A percentile compares a stretch with the other conserved stretches of the same genome.
These are phyloP conservation scores for Silurus meridionalis DNA, from an alignment of 2,113 vertebrate species.

Conservation along the genomic window DNA sequence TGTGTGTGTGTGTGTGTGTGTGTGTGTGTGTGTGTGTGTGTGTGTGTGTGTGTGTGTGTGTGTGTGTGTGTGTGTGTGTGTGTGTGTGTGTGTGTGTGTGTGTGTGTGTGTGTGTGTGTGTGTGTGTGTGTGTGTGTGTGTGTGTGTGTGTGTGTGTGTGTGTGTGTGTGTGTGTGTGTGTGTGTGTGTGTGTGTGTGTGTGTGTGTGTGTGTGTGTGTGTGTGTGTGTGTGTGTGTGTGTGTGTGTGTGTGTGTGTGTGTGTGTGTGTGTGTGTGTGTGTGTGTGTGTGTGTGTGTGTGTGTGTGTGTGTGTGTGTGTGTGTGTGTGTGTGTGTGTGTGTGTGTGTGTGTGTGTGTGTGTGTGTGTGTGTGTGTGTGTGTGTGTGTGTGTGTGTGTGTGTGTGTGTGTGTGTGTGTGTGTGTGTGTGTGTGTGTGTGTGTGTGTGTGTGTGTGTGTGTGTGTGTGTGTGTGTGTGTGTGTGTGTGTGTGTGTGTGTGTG, in stretches of 20 bases:
- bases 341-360: neutral
- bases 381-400: slow-evolving; percentile 55
- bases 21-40: too few relatives aligned
- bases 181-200: too few relatives aligned
- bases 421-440: neutral
- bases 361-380: slow-evolving; percentile 61
- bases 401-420: too few relatives aligned
- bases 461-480: too few relatives aligned
- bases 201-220: neutral
- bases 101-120: too few relatives aligned
- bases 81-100: slow-evolving; percentile 59
- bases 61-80: slow-evolving; percentile 57
- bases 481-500: too few relatives aligned
- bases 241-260: too few relatives aligned
- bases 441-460: slow-evolving; percentile 70
- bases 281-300: slow-evolving; percentile 46
- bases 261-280: too few relatives aligned
- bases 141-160: slow-evolving; percentile 64
- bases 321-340: too few relatives aligned
- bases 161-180: slow-evolving; percentile 48
- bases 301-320: slow-evolving; percentile 64
- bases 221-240: slow-evolving; percentile 69
- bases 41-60: neutral
- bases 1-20: slow-evolving; percentile 67
- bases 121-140: neutral